Conservation (phyloP, 2,113 vertebrate genomes). For the Chloropsis hardwickii region DNA sequence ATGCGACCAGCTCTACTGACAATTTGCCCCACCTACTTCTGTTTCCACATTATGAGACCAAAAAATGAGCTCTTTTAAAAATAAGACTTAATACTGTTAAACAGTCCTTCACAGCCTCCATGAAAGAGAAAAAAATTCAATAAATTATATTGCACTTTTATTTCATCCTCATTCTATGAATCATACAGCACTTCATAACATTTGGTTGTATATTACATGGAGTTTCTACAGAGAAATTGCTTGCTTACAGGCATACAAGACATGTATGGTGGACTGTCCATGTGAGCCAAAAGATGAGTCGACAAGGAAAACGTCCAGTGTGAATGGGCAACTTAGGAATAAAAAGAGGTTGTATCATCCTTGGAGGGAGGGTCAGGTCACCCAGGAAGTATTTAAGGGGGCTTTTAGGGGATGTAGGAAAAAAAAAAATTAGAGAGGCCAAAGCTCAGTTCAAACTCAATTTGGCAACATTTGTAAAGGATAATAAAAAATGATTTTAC, state of each 20-base stretch:
- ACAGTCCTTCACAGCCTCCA: neutral
- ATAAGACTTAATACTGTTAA: neutral
- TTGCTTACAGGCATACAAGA: neutral
- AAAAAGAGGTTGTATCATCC: neutral
- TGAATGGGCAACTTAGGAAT: neutral
- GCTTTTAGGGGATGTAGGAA: no score
- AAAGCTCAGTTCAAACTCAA: neutral
- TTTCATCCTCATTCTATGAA: neutral
- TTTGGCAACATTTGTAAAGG: neutral
- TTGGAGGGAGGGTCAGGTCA: neutral
- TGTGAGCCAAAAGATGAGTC: rapidly evolving
- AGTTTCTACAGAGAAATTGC: neutral
- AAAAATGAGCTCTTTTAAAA: neutral
- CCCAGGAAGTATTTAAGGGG: neutral
- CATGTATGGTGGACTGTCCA: neutral
- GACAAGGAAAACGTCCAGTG: neutral
- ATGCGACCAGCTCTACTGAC: neutral
- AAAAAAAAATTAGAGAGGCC: neutral
- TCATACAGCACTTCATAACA: neutral
- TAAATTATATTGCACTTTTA: neutral
- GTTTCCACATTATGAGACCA: neutral
- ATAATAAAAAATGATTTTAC: neutral
- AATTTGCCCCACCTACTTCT: neutral
- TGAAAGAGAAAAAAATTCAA: neutral
- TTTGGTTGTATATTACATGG: neutral